phyloP scores from a whole-genome alignment of 2,113 vertebrate genomes.

The Colossoma macropomum region DNA sequence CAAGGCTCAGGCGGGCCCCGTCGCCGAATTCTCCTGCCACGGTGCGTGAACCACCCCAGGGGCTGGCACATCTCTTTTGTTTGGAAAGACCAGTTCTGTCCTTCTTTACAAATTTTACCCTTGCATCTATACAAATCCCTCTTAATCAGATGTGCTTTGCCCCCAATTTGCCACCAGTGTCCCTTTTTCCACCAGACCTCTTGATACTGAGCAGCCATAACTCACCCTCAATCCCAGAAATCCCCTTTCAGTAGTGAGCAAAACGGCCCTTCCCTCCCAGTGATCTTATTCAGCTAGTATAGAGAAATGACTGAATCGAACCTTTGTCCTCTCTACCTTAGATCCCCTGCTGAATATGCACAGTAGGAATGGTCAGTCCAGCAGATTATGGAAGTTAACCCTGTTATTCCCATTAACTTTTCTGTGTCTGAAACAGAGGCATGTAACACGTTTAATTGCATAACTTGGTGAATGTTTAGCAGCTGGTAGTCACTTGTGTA shows the following conservation, averaged over 20 bases:
- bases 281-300: not conserved
- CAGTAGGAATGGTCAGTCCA: not conserved
- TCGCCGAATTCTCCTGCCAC: conserved; percentile 72
- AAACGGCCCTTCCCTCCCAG: not conserved
- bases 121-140: conserved; percentile 1
- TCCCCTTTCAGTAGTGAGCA: not conserved
- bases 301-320: not conserved
- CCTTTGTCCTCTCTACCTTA: not conserved
- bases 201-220: conserved; percentile 18
- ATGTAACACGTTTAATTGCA: not conserved
- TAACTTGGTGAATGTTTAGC: not conserved
- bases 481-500: not conserved
- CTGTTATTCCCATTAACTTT: not conserved
- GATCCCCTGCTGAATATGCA: not conserved
- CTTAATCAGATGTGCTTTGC: not conserved
- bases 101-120: not conserved
- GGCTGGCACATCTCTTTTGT: conserved; percentile 36
- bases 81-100: conserved; percentile 44
- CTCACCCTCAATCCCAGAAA: conserved; percentile 23
- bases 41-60: conserved; percentile 72
- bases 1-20: conserved; percentile 61
- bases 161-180: not conserved
- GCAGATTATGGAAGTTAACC: conserved; percentile 5
- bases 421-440: not conserved
- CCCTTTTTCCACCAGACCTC: conserved; percentile 26